Base-by-base conservation (phyloP, 1,140 invertebrate genomes). In the Drosophila parabipectinata region DNA sequence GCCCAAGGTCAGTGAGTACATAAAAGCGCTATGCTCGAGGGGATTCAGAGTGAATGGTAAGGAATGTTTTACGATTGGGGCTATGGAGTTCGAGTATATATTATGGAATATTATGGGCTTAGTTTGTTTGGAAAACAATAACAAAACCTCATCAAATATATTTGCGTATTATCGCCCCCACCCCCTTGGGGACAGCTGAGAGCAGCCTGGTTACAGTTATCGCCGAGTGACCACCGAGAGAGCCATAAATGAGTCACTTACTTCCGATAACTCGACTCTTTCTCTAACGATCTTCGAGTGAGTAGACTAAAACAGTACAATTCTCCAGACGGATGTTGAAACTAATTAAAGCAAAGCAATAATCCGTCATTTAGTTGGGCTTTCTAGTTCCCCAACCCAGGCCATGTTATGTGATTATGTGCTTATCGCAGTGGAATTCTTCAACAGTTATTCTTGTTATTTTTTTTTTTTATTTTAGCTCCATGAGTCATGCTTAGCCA, bases 1-100 rank as follows among this genome's bases (percentile, higher is more conserved):
- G 60, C 50, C 76, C 51, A 85, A 85, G 82, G 82, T 85, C 81
- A 85, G 59, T 24, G 28, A 66, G 51, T 59, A 57, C 72, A 81
- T 78, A 75, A 78, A 78, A 73, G 72, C 60, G 45, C 60, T 34
- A 60, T 71, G 54, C 44, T 68, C 32, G 32, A 32, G 55, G 56
- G 21, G 69, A 54, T 80, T 72, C 1, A 45, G 61, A 34, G 28
- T 52, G 77, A 21, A 21, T 74, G 58, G 61, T 69, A 69, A 60
- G 50, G 41, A 78, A 45, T 52, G 45, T 79, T 78, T 82, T 79
- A 75, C 64, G 60, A 21, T 64, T 56, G 48, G 15, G 45, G 45
- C 12, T 48, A 6, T 24, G 54, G 39, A 32, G 32, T 37, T 34
- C 14, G 39, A 59, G 55, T 9, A 34, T 48, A 21, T 39, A 47